A percentile compares a stretch with the other conserved stretches of the same genome.
These are phyloP conservation scores for Peromyscus polionotus DNA, from an alignment of 2,113 vertebrate genomes.

Conservation along the genomic window DNA sequence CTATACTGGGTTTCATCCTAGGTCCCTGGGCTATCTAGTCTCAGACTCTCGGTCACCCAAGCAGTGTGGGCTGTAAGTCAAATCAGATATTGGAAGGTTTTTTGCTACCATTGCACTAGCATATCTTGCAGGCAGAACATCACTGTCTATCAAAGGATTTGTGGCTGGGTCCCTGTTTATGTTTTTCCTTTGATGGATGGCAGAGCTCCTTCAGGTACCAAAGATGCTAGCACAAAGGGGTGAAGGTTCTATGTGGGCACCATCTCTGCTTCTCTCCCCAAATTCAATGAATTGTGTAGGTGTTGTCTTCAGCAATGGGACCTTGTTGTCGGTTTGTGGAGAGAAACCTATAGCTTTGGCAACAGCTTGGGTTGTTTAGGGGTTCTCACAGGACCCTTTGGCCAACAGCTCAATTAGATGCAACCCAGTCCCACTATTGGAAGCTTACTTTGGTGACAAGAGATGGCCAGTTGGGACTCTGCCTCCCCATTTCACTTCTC, in stretches of 20 bases:
- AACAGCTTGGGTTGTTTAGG: not conserved
- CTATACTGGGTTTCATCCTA: not conserved
- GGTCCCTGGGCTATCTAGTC: not conserved
- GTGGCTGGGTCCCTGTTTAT: not conserved
- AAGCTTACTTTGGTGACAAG: not conserved
- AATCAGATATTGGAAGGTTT: not conserved
- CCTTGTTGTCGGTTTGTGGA: not conserved
- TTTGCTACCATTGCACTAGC: not conserved
- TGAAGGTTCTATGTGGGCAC: not conserved
- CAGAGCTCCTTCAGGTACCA: not conserved
- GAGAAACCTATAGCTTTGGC: not conserved
- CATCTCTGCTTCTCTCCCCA: not conserved
- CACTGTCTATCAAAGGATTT: not conserved
- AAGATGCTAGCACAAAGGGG: not conserved
- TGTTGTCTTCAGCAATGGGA: not conserved
- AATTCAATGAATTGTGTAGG: not conserved
- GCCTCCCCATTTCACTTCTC: accelerated
- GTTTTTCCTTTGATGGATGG: not conserved
- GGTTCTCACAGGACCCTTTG: not conserved
- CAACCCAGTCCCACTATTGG: not conserved
- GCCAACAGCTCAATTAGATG: not conserved
- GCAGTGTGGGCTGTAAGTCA: not conserved
- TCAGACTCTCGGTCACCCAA: not conserved
- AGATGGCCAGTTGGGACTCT: not conserved
- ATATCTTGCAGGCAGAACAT: not conserved